phyloP scores from a whole-genome alignment of 2,113 vertebrate genomes.

The Tetraodon nigroviridis region DNA sequence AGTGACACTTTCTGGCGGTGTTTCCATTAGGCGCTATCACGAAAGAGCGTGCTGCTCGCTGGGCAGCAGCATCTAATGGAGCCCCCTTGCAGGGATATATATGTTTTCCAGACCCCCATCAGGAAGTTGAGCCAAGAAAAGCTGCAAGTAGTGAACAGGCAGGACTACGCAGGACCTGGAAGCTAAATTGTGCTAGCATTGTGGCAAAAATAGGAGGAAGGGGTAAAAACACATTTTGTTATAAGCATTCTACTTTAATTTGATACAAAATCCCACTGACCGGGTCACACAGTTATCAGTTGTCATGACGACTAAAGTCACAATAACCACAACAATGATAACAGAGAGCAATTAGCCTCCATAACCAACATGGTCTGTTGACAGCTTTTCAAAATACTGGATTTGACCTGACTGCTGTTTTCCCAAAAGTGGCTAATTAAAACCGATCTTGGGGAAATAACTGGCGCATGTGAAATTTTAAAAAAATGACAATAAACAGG shows the following conservation, averaged over 20 bases:
- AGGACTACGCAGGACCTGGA: neutral
- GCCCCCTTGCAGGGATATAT: constrained; percentile 54
- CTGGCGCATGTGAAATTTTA: constrained; percentile 15
- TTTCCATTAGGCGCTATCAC: constrained; percentile 54
- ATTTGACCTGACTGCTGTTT: constrained; percentile 17
- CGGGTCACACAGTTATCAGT: constrained; percentile 11
- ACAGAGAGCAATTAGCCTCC: constrained; percentile 46
- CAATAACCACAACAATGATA: constrained; percentile 25
- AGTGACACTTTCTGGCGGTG: constrained; percentile 56
- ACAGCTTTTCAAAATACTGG: constrained; percentile 9
- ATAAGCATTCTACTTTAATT: too few species aligned
- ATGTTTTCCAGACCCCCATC: constrained; percentile 64
- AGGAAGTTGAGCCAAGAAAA: constrained; percentile 42
- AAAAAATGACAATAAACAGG: constrained; percentile 1
- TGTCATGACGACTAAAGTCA: constrained; percentile 24
- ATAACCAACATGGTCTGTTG: constrained; percentile 37
- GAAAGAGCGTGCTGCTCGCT: constrained; percentile 44
- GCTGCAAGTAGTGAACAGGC: constrained; percentile 23
- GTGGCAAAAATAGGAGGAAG: neutral
- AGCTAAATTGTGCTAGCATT: neutral
- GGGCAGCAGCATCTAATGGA: constrained; percentile 42
- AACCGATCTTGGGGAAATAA: constrained; percentile 1
- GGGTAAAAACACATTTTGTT: too few species aligned
- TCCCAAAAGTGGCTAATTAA: constrained; percentile 18
- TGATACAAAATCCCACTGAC: constrained; percentile 20